A percentile compares a stretch with the other conserved stretches of the same genome.
These are phyloP conservation scores for Oeneis ivallda DNA, from an alignment of 2,888 invertebrate genomes.

Conservation along the genomic window DNA sequence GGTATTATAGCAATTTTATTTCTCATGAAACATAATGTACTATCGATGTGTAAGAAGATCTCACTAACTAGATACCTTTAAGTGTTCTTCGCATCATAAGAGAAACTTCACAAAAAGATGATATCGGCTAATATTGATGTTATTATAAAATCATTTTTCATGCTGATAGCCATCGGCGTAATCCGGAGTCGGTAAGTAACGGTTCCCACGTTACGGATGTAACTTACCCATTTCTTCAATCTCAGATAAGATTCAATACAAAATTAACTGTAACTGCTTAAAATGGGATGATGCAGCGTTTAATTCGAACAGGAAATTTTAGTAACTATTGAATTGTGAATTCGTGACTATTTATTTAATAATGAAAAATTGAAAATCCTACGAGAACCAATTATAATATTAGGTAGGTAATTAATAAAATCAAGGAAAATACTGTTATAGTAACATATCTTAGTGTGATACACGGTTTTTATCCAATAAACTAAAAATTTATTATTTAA, in stretches of 20 bases:
- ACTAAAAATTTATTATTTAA: too few relatives aligned
- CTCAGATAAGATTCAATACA: constrained; percentile 73
- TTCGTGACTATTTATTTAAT: too few relatives aligned
- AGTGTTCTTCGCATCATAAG: background rate
- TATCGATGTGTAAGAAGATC: background rate
- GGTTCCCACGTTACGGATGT: constrained; percentile 74
- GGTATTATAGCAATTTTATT: too few relatives aligned
- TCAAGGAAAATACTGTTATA: too few relatives aligned
- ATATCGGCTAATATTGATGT: constrained; percentile 64
- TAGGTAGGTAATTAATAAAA: too few relatives aligned
- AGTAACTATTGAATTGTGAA: too few relatives aligned
- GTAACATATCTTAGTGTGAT: too few relatives aligned
- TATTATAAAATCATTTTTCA: constrained; percentile 74
- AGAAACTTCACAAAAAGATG: constrained; percentile 46
- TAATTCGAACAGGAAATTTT: background rate
- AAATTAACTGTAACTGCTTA: constrained; percentile 66
- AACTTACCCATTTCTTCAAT: constrained; percentile 51
- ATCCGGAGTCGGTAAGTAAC: constrained; percentile 62
- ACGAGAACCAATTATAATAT: too few relatives aligned
- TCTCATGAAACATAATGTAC: background rate
- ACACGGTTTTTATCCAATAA: too few relatives aligned
- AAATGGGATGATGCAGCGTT: constrained; percentile 47
- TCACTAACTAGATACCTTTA: background rate
- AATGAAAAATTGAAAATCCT: too few relatives aligned
- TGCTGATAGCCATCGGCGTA: constrained; percentile 69